These are phyloP conservation scores for Chloebia gouldiae DNA, from an alignment of 2,113 vertebrate species.

Conservation along the genomic window DNA sequence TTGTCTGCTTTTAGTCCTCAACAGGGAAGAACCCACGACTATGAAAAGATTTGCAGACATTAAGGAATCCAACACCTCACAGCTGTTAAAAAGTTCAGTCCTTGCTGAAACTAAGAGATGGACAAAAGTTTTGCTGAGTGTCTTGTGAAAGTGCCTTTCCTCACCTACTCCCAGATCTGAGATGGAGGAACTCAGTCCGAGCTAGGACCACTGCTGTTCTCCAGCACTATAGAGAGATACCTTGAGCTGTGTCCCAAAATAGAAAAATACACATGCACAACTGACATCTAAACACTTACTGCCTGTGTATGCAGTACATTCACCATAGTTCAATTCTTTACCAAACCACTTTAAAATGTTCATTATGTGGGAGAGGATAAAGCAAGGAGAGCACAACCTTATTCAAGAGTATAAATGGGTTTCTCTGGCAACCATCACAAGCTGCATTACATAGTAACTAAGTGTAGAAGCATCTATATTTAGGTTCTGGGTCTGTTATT, in stretches of 20 bases:
- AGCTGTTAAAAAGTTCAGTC: neutral
- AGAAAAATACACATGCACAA: neutral
- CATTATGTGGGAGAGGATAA: conserved; percentile 63
- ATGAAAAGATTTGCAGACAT: neutral
- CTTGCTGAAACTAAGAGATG: neutral
- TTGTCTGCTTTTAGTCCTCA: neutral
- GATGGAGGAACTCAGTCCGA: neutral
- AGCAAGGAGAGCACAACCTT: conserved; percentile 54
- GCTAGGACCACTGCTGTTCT: neutral
- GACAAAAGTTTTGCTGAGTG: neutral
- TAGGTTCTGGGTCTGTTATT: conserved; percentile 32
- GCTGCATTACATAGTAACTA: conserved; percentile 51
- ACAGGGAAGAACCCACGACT: neutral
- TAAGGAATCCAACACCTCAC: neutral
- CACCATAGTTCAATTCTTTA: neutral
- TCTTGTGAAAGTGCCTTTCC: neutral
- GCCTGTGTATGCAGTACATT: neutral
- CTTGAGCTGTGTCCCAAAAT: neutral
- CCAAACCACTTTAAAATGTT: conserved; percentile 43
- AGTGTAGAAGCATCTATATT: conserved; percentile 63
- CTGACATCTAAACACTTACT: conserved; percentile 35
- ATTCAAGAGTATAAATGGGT: conserved; percentile 57
- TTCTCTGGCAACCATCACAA: conserved; percentile 71
- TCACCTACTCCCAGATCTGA: neutral
- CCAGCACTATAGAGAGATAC: neutral